Percentiles rank a stretch among this genome's conserved stretches.
Evolutionary conservation across 2,888 invertebrate species (phyloP).

Genomic region (Hetaerina titia): DNA sequence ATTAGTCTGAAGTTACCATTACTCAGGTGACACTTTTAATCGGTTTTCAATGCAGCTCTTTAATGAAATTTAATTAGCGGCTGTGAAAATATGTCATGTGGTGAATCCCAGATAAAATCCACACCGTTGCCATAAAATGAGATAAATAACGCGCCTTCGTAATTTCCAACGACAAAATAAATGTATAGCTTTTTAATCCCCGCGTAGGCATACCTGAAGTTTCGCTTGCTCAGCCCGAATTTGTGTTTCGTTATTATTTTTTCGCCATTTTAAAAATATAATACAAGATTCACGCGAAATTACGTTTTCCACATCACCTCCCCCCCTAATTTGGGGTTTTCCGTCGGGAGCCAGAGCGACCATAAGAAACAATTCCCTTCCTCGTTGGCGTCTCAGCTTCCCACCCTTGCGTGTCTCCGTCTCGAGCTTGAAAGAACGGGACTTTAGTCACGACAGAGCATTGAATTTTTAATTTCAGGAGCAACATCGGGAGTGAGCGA

Average conservation of each 20-base stretch:
- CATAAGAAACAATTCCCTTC: neutral
- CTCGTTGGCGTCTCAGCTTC: neutral
- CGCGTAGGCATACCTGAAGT: neutral
- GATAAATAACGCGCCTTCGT: neutral
- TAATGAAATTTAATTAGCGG: neutral
- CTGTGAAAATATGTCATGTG: neutral
- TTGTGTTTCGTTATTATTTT: neutral
- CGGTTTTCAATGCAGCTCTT: neutral
- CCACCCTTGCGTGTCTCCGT: neutral
- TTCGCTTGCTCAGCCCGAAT: neutral
- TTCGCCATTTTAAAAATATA: neutral
- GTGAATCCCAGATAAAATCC: neutral
- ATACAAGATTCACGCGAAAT: neutral
- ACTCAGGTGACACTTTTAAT: neutral
- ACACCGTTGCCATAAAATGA: neutral
- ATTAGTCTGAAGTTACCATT: neutral
- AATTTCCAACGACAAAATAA: neutral
- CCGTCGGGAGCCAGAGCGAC: neutral
- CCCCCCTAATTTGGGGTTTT: neutral
- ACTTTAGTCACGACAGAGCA: neutral
- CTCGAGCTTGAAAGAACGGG: neutral
- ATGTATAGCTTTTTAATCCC: no score
- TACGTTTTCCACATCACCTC: neutral
- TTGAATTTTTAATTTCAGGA: neutral
- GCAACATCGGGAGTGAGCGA: neutral